A percentile compares a stretch with the other conserved stretches of the same genome.
Evolutionary conservation across 1,140 invertebrate species (phyloP).

Genomic region (Palaemon carinicauda): DNA sequence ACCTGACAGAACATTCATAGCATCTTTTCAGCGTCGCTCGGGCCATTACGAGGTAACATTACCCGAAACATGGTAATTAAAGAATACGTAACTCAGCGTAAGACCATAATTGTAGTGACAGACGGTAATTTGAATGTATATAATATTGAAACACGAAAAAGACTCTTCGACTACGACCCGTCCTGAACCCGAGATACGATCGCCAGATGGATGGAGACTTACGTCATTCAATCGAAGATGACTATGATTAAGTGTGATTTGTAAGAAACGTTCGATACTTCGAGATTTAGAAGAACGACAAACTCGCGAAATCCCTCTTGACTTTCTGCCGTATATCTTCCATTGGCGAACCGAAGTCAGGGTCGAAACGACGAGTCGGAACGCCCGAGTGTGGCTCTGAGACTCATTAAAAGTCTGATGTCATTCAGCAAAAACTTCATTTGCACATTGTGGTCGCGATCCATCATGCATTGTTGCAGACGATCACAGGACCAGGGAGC

Average conservation of each 20-base stretch:
- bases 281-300: too few species aligned
- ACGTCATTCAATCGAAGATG: too few species aligned
- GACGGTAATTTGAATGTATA: background rate
- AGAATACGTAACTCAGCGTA: background rate
- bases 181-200: background rate
- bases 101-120: background rate
- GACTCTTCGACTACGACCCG: background rate
- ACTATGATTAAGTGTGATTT: too few species aligned
- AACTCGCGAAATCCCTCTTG: too few species aligned
- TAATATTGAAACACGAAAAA: background rate
- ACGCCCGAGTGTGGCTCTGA: background rate
- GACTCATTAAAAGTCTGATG: slow-evolving; percentile 26
- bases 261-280: too few species aligned
- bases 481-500: background rate
- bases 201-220: background rate
- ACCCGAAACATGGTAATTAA: background rate
- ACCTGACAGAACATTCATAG: background rate
- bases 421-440: slow-evolving; percentile 48
- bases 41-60: background rate
- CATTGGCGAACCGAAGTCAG: background rate
- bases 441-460: slow-evolving; percentile 41
- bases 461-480: slow-evolving; percentile 21
- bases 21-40: background rate
- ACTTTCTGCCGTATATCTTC: too few species aligned
- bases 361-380: background rate